Evolutionary conservation across 2,888 invertebrate species (phyloP).

Genomic region (Alloscopus bannaensis): DNA sequence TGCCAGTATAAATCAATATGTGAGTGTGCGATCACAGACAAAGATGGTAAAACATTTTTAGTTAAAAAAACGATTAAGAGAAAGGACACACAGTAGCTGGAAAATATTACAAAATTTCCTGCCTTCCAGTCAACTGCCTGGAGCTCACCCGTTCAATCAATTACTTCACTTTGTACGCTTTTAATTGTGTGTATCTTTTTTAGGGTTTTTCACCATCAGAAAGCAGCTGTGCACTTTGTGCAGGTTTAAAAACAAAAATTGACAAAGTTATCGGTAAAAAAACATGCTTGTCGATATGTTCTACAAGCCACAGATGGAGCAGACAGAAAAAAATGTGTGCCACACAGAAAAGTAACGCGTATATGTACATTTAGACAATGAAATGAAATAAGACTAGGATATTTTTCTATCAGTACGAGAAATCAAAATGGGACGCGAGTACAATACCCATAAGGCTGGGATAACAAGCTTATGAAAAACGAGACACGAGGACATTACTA

Average conservation of each 20-base stretch:
- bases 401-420: background rate
- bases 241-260: too few species aligned
- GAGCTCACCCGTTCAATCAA: conserved; percentile 48
- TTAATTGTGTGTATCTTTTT: too few species aligned
- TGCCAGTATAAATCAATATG: too few species aligned
- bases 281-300: background rate
- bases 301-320: background rate
- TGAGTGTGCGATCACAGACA: background rate
- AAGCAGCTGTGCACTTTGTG: conserved; percentile 31
- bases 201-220: too few species aligned
- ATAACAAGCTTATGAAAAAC: conserved; percentile 6
- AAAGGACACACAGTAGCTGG: conserved; percentile 11
- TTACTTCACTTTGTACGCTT: conserved; percentile 16
- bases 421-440: too few species aligned
- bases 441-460: too few species aligned
- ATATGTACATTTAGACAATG: too few species aligned
- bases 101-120: background rate
- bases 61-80: conserved; percentile 22
- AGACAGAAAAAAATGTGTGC: too few species aligned
- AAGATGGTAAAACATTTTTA: conserved; percentile 5
- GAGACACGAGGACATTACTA: too few species aligned
- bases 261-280: background rate
- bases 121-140: conserved; percentile 20
- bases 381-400: too few species aligned
- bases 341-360: too few species aligned